Conservation (phyloP, 2,888 invertebrate genomes). For the Shargacucullia verbasci region DNA sequence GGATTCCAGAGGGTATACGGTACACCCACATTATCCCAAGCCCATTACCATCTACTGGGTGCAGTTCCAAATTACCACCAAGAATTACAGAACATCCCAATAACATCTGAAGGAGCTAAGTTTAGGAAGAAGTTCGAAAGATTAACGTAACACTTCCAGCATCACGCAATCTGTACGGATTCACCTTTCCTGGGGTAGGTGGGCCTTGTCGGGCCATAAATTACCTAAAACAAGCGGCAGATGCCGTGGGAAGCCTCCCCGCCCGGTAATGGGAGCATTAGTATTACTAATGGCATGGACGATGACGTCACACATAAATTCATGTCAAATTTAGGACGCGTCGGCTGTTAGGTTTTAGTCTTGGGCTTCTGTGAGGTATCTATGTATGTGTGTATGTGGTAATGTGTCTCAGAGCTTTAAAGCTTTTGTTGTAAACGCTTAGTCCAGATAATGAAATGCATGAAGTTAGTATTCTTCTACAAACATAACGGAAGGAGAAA, state of each 20-base stretch:
- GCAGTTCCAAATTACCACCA: no score
- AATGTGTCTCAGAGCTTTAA: constrained; percentile 1
- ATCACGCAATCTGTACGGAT: constrained; percentile 35
- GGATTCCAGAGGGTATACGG: no score
- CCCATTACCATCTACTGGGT: no score
- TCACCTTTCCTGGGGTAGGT: constrained; percentile 74
- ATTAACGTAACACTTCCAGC: constrained; percentile 60
- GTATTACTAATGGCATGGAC: constrained; percentile 86
- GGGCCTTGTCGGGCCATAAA: constrained; percentile 83
- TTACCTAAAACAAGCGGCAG: constrained; percentile 89
- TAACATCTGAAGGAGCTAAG: no score
- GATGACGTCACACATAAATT: constrained; percentile 88
- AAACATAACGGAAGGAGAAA: no score
- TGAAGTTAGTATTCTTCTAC: no score
- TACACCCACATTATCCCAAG: no score
- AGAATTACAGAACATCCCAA: no score
- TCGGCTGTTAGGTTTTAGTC: constrained; percentile 56
- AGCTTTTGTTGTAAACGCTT: neutral
- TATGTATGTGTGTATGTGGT: neutral
- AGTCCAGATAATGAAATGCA: no score
- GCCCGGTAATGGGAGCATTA: constrained; percentile 87
- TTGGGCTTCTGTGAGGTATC: constrained; percentile 25
- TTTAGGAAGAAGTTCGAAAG: no score
- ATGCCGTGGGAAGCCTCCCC: constrained; percentile 75
- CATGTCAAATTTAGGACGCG: constrained; percentile 83